These are phyloP conservation scores for Cheilinus undulatus DNA, from an alignment of 2,113 vertebrate species.

Conservation along the genomic window DNA sequence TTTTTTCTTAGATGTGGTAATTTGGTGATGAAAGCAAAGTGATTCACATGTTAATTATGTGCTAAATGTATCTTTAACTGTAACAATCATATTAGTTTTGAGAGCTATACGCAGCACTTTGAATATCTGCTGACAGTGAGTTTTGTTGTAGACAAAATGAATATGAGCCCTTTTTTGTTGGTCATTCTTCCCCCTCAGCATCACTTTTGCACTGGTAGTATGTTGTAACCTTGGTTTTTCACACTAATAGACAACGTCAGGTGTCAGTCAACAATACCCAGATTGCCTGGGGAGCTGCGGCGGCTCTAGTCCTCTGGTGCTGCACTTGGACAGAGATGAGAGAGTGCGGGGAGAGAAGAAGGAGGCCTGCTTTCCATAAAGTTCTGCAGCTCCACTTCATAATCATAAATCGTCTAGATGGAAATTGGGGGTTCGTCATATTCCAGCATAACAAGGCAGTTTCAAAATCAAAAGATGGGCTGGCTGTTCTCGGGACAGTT, in stretches of 20 bases:
- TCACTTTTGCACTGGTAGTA: conserved; percentile 16
- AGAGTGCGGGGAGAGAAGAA: conserved; percentile 60
- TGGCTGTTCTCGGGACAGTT: conserved; percentile 62
- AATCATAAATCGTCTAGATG: conserved; percentile 79
- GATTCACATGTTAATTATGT: too few relatives aligned
- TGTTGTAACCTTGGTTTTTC: conserved; percentile 31
- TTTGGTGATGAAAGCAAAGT: too few relatives aligned
- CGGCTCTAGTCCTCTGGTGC: conserved; percentile 59
- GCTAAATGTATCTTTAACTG: too few relatives aligned
- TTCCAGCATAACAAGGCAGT: conserved; percentile 68
- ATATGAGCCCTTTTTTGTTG: too few relatives aligned
- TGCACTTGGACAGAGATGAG: conserved; percentile 79
- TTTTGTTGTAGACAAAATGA: too few relatives aligned
- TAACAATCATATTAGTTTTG: too few relatives aligned
- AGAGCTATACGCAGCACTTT: too few relatives aligned
- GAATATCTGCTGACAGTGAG: too few relatives aligned
- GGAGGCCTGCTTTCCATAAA: conserved; percentile 83
- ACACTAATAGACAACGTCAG: conserved; percentile 67
- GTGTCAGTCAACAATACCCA: conserved; percentile 74
- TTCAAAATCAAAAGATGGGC: conserved; percentile 65
- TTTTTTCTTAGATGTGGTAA: too few relatives aligned
- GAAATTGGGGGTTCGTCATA: conserved; percentile 68
- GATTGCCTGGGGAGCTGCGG: conserved; percentile 59
- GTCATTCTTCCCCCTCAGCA: background rate
- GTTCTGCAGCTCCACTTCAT: conserved; percentile 74